Percentiles rank a stretch among this genome's conserved stretches.
Conservation (phyloP, 2,797 vertebrate genomes). For the Erethizon dorsatum region DNA sequence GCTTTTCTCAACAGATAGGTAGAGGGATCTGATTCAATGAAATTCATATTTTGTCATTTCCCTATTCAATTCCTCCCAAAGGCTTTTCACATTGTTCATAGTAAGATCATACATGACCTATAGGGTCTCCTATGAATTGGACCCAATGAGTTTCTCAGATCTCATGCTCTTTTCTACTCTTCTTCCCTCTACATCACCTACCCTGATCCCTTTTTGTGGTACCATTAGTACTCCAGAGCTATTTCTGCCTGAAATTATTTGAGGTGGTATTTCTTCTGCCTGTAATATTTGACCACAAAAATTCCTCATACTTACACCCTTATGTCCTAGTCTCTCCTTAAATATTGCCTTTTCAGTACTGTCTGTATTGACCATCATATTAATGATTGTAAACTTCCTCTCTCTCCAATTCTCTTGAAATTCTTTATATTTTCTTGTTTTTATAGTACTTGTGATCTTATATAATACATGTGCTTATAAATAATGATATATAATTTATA, state of each 20-base stretch:
- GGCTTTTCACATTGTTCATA: not conserved
- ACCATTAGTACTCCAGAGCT: not conserved
- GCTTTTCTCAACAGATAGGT: not conserved
- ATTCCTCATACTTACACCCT: not conserved
- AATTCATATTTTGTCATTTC: not conserved
- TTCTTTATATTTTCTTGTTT: not conserved
- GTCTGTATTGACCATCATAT: not conserved
- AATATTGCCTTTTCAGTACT: not conserved
- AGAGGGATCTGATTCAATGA: not conserved
- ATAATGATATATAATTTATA: not conserved
- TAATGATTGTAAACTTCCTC: not conserved
- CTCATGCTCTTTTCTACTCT: not conserved
- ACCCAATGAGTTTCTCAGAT: not conserved
- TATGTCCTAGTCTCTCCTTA: not conserved
- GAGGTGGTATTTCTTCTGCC: not conserved
- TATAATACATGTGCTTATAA: not conserved
- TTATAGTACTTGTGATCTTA: not conserved
- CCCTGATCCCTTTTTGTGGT: not conserved
- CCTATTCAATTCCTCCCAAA: not conserved
- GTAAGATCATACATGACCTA: not conserved
- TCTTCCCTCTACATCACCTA: not conserved
- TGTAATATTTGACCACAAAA: not conserved
- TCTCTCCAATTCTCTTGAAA: not conserved
- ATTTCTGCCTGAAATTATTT: not conserved
- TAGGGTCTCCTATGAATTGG: rapidly evolving